phyloP scores from a whole-genome alignment of 2,113 vertebrate genomes.

The Apodemus sylvaticus region DNA sequence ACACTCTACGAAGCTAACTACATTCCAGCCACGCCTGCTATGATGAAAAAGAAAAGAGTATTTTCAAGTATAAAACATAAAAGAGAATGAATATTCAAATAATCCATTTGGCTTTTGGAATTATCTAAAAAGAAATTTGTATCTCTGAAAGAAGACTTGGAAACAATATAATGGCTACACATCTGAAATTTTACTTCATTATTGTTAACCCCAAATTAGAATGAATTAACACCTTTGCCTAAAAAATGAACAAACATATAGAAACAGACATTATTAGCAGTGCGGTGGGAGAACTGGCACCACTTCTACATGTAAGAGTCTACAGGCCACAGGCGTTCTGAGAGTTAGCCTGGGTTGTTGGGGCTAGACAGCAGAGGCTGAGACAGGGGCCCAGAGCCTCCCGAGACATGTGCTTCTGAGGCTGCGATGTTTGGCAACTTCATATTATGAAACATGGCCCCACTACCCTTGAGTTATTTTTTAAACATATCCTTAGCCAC shows the following conservation, averaged over 20 bases:
- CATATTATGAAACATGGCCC: not conserved
- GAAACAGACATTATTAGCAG: not conserved
- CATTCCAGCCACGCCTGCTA: not conserved
- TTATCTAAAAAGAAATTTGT: not conserved
- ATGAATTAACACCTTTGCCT: not conserved
- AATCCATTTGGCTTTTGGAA: not conserved
- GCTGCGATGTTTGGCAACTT: not conserved
- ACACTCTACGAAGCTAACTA: not conserved
- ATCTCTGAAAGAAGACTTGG: not conserved
- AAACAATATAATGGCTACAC: not conserved
- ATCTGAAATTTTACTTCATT: slow-evolving; percentile 41
- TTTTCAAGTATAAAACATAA: slow-evolving; percentile 51
- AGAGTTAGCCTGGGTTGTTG: not conserved
- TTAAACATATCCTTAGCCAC: slow-evolving; percentile 16
- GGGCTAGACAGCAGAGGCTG: not conserved
- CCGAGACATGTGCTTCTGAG: not conserved
- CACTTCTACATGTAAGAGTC: not conserved
- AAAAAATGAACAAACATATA: not conserved
- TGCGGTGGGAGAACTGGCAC: not conserved
- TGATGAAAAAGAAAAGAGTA: not conserved
- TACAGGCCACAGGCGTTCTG: not conserved
- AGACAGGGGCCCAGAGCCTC: not conserved
- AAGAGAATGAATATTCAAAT: slow-evolving; percentile 17
- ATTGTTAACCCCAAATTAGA: not conserved
- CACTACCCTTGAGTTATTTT: not conserved